phyloP scores from a whole-genome alignment of 2,113 vertebrate species.

The Odocoileus hemionus region DNA sequence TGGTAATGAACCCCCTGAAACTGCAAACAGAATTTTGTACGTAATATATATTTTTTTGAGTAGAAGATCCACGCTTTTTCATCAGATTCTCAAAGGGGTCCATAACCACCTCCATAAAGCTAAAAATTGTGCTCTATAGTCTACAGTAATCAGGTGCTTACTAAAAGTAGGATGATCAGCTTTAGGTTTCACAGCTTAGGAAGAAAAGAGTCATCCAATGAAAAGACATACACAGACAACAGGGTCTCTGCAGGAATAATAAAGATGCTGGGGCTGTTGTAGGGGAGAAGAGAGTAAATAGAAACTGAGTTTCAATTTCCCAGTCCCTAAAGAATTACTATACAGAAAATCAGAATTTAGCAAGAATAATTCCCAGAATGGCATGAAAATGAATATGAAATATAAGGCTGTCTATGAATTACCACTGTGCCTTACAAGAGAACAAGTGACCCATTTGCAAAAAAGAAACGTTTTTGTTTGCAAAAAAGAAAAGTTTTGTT shows the following conservation, averaged over 20 bases:
- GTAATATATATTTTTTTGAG: background rate
- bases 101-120: background rate
- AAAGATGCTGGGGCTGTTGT: background rate
- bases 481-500: background rate
- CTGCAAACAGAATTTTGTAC: slow-evolving; percentile 8
- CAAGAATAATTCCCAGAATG: background rate
- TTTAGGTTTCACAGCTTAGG: background rate
- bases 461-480: background rate
- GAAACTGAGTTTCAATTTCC: background rate
- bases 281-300: background rate
- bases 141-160: background rate
- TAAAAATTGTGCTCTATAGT: slow-evolving; percentile 15
- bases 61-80: background rate
- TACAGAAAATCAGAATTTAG: background rate
- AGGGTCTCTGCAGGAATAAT: background rate
- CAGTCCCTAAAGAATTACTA: background rate
- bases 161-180: background rate
- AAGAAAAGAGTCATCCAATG: background rate
- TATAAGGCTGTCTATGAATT: background rate
- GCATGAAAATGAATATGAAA: background rate
- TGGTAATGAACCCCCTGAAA: background rate
- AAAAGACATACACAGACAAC: background rate
- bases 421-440: background rate
- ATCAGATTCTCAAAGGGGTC: background rate
- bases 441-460: background rate